Evolutionary conservation across 2,797 vertebrate species (phyloP), one percentile per base, ranked within the genome.

Genomic region (Emydoidea blandingii): DNA sequence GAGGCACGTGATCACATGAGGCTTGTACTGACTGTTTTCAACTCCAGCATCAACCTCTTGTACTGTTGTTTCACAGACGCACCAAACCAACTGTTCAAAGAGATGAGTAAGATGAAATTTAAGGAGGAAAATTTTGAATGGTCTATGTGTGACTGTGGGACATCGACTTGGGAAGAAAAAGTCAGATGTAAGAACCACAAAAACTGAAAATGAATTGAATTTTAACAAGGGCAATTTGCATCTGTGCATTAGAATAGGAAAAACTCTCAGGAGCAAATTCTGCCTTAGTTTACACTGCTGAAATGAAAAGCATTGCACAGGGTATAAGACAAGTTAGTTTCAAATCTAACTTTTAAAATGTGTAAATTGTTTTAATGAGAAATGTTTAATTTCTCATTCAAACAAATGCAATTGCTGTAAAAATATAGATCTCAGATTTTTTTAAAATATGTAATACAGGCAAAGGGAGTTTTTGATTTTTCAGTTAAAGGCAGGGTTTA

Each of bases 181-280:
- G n/a, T 41, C 19, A 41, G n/a, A 72, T 12, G 18, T 72, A 41
- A 41, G 21, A 72, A 41, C 19, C 19, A 41, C 37, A 72, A 72
- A 37, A 23, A 41, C 19, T 19, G n/a, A 5, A n/a, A n/a, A n/a
- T 18, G 16, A 68, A 9, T 68, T 68, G 65, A 65, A n/a, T n/a
- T 65, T n/a, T 65, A 65, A 19, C 34, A 9, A n/a, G 16, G 16
- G n/a, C n/a, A 68, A 8, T 19, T 68, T 68, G 65, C 65, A 21
- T 68, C 18, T 68, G 34, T 37, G 18, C n/a, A 37, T 68, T n/a
- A 19, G 65, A n/a, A n/a, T 37, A 68, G 65, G 44, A 57, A 16
- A 1, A 0, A 21, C 29, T 47, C 72, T 47, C 49, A 65, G 44
- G n/a, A 0, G 0, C 4, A 86, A 79, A 65, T 92, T 79, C 57